Evolutionary conservation across 2,113 vertebrate genomes (phyloP), one percentile per base, ranked within the genome.

Genomic region (Microcebus ravelobensis): DNA sequence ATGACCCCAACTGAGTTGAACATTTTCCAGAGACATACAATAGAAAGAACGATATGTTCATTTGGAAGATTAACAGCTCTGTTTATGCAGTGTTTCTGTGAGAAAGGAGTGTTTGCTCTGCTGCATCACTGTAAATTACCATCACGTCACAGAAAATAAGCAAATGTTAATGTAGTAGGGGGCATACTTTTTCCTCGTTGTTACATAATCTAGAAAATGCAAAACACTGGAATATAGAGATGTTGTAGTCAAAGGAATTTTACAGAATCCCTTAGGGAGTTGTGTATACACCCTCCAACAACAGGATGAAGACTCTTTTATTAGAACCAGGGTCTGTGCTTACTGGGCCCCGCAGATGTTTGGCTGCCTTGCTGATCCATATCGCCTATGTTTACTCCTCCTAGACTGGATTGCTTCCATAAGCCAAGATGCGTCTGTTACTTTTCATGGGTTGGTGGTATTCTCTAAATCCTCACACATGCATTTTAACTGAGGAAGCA

Each of bases 151-250:
- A 95, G 88, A 89, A 95, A 91, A 95, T 80, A 96, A 95, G 71
- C 74, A 95, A 84, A 91, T 71, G 71, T 94, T 91, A 92, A 86
- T 81, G 39, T 31, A 92, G 55, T 52, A 59, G 87, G 45, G 42
- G 6, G 8, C 36, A 31, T n/a, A 71, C 59, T 31, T 71, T 65
- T 77, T 34, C n/a, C 11, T 52, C 93, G 11, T 79, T 61, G 48
- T 98, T 98, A 92, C 82, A 91, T 94, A 98, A 98, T 68, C 39
- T 90, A 92, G 94, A 97, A 97, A n/a, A 96, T 21, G 68, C 39
- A 50, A 68, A 94, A 87, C 52, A 39, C 31, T 97, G 68, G n/a
- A 96, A 61, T 70, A 82, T 57, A 94, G 48, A 21, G 87, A 87
- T 80, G 5, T 52, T 87, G 77, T 77, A 96, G 65, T 77, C 27